Evolutionary conservation across 2,888 invertebrate genomes (phyloP).

Genomic region (Drosophila formosana): DNA sequence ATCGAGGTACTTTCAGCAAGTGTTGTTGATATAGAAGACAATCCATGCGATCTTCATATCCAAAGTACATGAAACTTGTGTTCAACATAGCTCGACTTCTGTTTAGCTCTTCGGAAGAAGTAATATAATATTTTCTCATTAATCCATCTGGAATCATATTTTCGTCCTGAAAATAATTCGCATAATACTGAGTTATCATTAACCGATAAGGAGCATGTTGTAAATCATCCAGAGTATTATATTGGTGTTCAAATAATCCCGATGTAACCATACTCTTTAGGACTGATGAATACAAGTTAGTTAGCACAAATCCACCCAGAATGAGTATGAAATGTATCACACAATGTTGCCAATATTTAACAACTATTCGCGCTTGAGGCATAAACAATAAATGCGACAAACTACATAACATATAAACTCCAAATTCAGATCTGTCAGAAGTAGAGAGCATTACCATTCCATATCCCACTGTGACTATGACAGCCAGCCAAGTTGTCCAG

Average conservation of each 20-base stretch:
- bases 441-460: constrained; percentile 36
- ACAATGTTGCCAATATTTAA: constrained; percentile 43
- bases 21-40: constrained; percentile 62
- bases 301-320: constrained; percentile 58
- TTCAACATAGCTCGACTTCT: constrained; percentile 38
- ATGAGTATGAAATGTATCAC: constrained; percentile 35
- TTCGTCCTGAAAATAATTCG: no score
- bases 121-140: background rate
- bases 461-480: constrained; percentile 22
- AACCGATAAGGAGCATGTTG: constrained; percentile 13
- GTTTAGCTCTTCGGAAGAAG: background rate
- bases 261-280: constrained; percentile 64
- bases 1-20: constrained; percentile 53
- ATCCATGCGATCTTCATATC: constrained; percentile 52
- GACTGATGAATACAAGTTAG: constrained; percentile 54
- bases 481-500: constrained; percentile 39
- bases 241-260: constrained; percentile 57
- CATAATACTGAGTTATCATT: constrained; percentile 22
- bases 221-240: constrained; percentile 55
- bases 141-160: background rate
- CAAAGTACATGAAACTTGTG: constrained; percentile 34
- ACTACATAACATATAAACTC: constrained; percentile 31
- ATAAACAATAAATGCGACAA: constrained; percentile 11
- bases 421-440: constrained; percentile 16
- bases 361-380: background rate